These are phyloP conservation scores for Chironomus tepperi DNA, from an alignment of 1,140 invertebrate genomes.

Conservation along the genomic window DNA sequence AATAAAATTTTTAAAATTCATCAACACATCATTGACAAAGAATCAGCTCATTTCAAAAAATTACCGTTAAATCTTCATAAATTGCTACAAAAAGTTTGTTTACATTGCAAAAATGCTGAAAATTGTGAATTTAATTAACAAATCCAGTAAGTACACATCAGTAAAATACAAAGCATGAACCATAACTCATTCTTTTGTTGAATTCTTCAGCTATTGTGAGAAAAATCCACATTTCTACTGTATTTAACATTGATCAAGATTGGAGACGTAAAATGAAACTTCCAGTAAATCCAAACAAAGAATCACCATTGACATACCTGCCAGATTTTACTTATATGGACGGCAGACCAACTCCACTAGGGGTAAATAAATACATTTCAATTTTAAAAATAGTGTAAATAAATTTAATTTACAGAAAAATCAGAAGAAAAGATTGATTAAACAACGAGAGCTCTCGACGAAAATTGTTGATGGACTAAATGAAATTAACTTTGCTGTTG, in stretches of 20 bases:
- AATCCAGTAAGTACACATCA: not conserved
- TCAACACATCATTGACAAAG: no score
- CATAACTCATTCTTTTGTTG: not conserved
- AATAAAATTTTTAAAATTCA: no score
- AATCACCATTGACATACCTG: constrained; percentile 56
- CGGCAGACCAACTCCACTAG: constrained; percentile 57
- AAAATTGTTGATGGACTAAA: constrained; percentile 49
- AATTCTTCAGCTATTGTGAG: not conserved
- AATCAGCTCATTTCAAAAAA: no score
- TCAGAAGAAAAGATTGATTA: constrained; percentile 48
- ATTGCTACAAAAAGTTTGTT: not conserved
- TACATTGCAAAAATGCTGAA: not conserved
- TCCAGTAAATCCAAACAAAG: constrained; percentile 52
- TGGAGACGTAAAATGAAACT: constrained; percentile 49
- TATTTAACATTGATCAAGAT: constrained; percentile 37
- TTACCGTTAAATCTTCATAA: no score
- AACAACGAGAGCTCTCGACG: constrained; percentile 49
- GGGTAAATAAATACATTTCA: constrained; percentile 37
- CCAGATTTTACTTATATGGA: constrained; percentile 65
- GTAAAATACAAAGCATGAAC: not conserved
- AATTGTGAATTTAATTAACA: not conserved
- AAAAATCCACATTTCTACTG: not conserved
- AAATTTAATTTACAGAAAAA: constrained; percentile 40
- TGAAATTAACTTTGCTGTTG: constrained; percentile 64
- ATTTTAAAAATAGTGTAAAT: not conserved